Evolutionary conservation across 2,797 vertebrate species (phyloP), one percentile per base, ranked within the genome.

Genomic region (Microchirus variegatus): DNA sequence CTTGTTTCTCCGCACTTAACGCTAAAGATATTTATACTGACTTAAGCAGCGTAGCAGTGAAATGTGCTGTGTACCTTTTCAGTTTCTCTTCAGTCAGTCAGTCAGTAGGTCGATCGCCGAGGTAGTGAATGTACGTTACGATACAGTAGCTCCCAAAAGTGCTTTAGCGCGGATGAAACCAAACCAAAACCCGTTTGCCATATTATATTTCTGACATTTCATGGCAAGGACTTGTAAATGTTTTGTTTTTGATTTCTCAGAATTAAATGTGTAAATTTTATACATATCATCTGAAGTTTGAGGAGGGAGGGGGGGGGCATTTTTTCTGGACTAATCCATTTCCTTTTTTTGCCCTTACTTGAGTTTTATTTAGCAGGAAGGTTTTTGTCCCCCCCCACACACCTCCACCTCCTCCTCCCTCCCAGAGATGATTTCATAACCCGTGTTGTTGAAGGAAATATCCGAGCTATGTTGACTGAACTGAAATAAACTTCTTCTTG

Each of bases 401-500:
- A n/a, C n/a, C n/a, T n/a, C n/a, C n/a, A n/a, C n/a, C n/a, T n/a
- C n/a, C n/a, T n/a, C n/a, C n/a, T n/a, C 11, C n/a, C 10, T 13
- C 18, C 19, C 38, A 60, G 60, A 77, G n/a, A 73, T 78, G 53
- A 79, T 68, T 84, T 82, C 82, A 82, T 67, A 58, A 61, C 65
- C 59, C n/a, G 59, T 70, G 51, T 67, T 85, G 70, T 86, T 73
- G 22, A 84, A 78, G 46, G 71, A 63, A 73, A 70, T 69, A 70
- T 67, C 57, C 36, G 59, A 81, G 63, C 53, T 81, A 64, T 75
- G 60, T 68, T 80, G 76, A 89, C 82, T 73, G 75, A 86, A 85
- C 59, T 85, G n/a, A 89, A 92, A 91, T 91, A 91, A 92, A 92
- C 53, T 71, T 85, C 58, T 67, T 77, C 79, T 78, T 86, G 80